phyloP scores from a whole-genome alignment of 2,888 invertebrate genomes.

The Rosalia funebris region DNA sequence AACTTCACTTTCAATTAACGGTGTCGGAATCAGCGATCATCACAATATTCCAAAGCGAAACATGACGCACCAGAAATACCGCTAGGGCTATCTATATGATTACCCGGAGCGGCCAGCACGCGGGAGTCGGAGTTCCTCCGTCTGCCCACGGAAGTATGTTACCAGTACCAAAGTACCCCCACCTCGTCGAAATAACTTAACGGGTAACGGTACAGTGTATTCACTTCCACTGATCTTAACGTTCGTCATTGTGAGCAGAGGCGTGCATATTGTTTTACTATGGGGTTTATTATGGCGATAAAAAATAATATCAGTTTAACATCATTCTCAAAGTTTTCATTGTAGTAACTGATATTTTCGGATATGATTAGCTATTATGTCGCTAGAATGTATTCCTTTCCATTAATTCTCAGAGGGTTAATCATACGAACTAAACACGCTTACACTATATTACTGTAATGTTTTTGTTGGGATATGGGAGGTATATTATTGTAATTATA shows the following conservation, averaged over 20 bases:
- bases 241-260: slow-evolving; percentile 19
- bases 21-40: slow-evolving; percentile 44
- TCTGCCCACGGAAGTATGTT: slow-evolving; percentile 50
- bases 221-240: slow-evolving; percentile 55
- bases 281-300: slow-evolving; percentile 24
- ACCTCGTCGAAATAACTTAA: slow-evolving; percentile 47
- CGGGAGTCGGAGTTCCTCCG: slow-evolving; percentile 43
- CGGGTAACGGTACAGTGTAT: slow-evolving; percentile 57
- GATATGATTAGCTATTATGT: too few relatives aligned
- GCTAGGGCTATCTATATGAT: slow-evolving; percentile 37
- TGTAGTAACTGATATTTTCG: too few relatives aligned
- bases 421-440: too few relatives aligned
- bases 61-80: slow-evolving; percentile 49
- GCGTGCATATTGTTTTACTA: slow-evolving; percentile 14
- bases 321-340: background rate
- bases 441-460: too few relatives aligned
- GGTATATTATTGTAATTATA: too few relatives aligned
- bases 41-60: slow-evolving; percentile 37
- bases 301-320: background rate
- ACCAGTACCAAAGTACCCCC: slow-evolving; percentile 48
- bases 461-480: too few relatives aligned
- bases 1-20: slow-evolving; percentile 61
- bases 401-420: too few relatives aligned
- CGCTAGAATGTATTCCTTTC: too few relatives aligned
- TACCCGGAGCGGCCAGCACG: slow-evolving; percentile 14